Evolutionary conservation across 2,888 invertebrate genomes (phyloP).

Genomic region (Himalopsyche tibetana): DNA sequence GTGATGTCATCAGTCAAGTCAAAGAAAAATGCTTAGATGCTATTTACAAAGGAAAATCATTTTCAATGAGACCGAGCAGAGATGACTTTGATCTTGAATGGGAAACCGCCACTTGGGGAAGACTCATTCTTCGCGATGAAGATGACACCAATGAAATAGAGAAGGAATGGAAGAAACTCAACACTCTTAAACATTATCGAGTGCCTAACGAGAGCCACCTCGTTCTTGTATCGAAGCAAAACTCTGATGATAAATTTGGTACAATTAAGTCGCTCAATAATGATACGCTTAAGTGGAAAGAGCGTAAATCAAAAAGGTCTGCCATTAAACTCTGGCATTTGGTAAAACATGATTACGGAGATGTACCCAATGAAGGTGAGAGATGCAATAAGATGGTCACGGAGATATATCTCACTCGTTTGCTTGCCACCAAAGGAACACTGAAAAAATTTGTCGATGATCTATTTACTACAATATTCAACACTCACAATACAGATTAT

Average conservation of each 20-base stretch:
- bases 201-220: conserved; percentile 96
- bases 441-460: conserved; percentile 98
- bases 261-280: conserved; percentile 95
- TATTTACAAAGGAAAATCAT: conserved; percentile 97
- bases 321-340: conserved; percentile 95
- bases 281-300: conserved; percentile 90
- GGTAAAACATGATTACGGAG: conserved; percentile 96
- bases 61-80: conserved; percentile 95
- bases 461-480: conserved; percentile 99
- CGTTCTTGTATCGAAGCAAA: conserved; percentile 96
- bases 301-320: conserved; percentile 94
- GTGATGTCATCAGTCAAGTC: conserved; percentile 98
- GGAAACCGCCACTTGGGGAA: conserved; percentile 95
- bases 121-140: conserved; percentile 96
- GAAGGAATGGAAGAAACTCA: conserved; percentile 97
- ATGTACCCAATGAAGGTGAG: conserved; percentile 95
- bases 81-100: conserved; percentile 98
- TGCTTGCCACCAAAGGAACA: conserved; percentile 96
- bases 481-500: conserved; percentile 96
- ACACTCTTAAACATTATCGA: conserved; percentile 97
- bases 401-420: conserved; percentile 97
- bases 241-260: conserved; percentile 95
- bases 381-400: conserved; percentile 99
- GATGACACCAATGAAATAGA: conserved; percentile 97
- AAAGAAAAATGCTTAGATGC: conserved; percentile 99